A percentile compares a stretch with the other conserved stretches of the same genome.
phyloP scores from a whole-genome alignment of 2,888 invertebrate genomes.

The Chaitophorus viminalis region DNA sequence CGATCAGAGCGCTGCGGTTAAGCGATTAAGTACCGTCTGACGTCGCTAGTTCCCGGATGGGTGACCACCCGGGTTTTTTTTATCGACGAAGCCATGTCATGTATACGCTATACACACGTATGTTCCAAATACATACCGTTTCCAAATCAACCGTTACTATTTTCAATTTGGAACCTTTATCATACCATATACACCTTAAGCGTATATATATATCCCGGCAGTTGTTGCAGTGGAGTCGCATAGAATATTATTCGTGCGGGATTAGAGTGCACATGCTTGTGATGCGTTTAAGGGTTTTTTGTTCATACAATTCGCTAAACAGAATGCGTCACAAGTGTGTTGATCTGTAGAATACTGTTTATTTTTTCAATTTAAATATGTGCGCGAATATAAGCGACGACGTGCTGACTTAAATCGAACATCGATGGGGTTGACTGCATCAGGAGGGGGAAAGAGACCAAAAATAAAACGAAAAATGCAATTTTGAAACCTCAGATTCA shows the following conservation, averaged over 20 bases:
- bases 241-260: conserved; percentile 21
- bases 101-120: no score
- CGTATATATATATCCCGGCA: background rate
- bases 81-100: no score
- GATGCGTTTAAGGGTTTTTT: conserved; percentile 15
- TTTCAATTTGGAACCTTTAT: background rate
- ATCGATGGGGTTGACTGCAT: background rate
- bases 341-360: background rate
- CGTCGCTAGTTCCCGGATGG: no score
- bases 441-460: background rate
- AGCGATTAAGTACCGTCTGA: no score
- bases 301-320: conserved; percentile 23
- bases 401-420: background rate
- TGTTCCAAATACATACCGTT: no score
- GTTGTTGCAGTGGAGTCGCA: background rate
- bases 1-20: no score
- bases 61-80: no score
- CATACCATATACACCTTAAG: background rate
- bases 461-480: background rate
- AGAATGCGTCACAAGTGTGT: conserved; percentile 28
- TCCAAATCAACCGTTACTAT: no score
- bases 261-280: conserved; percentile 34
- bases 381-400: background rate
- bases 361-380: background rate
- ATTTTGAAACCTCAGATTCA: background rate